Base-by-base conservation (phyloP, 2,113 vertebrate genomes). In the Callopanchax toddi region DNA sequence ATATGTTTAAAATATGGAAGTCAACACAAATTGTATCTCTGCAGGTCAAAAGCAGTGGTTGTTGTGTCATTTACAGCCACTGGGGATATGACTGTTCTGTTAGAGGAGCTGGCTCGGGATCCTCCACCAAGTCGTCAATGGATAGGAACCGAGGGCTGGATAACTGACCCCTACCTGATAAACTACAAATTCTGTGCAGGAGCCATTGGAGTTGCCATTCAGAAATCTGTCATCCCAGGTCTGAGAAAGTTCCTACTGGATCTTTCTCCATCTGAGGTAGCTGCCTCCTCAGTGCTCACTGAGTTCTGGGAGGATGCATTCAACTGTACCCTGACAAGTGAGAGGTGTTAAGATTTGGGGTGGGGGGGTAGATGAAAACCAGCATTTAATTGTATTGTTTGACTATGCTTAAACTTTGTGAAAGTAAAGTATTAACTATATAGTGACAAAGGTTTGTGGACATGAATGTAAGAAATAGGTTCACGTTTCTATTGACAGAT, bases 91-190 rank as follows among this genome's bases (percentile, higher is more conserved):
- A 74, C 9, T 11, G 17, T 89, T 4, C 45, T 93, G 9, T 11
- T 92, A 7, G 66, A 81, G 7, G 90, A 91, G 62, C 18, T 92
- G 23, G 51, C 56, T 0, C 44, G 15, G 1, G 20, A 86, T 16
- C 82, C 81, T 11, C 68, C 39, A 2, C 85, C 88, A 21, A 77
- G 74, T 11, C 74, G 79, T 17, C 90, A 92, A 69, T 92, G 92
- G 92, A 87, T 92, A 16, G 90, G 87, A 7, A 89, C 81, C n/a
- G 90, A 91, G 40, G 2, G 83, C 0, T 92, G 91, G 91, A 74
- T 89, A 37, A 89, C 89, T 1, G 59, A 86, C 7, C 54, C 67
- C 6, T 44, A 83, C 11, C 34, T 92, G 67, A 13, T 78, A 13
- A 69, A 17, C 0, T 91, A 67, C 60, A 54, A 36, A 10, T 53